A percentile compares a stretch with the other conserved stretches of the same genome.
phyloP scores from a whole-genome alignment of 2,113 vertebrate genomes.

The Isichthys henryi region DNA sequence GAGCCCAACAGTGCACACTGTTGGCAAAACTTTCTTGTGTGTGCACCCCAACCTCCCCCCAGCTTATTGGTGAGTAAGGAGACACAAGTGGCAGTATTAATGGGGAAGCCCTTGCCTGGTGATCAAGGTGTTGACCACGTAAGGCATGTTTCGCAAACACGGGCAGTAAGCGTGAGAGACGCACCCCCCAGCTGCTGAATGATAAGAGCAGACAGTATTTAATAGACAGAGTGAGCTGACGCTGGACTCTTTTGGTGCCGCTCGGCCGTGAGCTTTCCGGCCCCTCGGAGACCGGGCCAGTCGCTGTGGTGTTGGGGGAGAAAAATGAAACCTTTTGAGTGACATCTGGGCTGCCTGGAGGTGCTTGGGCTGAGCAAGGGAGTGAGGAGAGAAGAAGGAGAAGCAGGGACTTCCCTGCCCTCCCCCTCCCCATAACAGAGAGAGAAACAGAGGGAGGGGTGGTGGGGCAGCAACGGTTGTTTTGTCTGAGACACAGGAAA shows the following conservation, averaged over 20 bases:
- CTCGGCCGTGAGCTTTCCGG: neutral
- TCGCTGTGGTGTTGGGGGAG: neutral
- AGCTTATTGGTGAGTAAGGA: neutral
- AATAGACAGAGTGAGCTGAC: neutral
- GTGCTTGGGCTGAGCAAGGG: neutral
- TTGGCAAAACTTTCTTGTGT: neutral
- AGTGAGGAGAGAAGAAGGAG: conserved; percentile 15
- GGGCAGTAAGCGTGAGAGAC: neutral
- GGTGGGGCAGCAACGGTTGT: conserved; percentile 38
- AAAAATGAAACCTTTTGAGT: neutral
- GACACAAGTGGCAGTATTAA: neutral
- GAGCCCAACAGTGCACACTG: neutral
- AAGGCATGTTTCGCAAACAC: neutral
- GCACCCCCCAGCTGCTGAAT: neutral
- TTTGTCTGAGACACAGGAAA: conserved; percentile 59
- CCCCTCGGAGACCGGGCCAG: neutral
- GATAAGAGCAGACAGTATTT: neutral
- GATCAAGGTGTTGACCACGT: neutral
- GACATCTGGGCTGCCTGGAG: neutral
- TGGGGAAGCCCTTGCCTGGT: neutral
- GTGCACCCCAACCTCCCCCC: neutral
- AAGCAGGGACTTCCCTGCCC: conserved; percentile 16
- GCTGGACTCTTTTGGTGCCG: neutral
- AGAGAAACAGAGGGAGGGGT: conserved; percentile 15
- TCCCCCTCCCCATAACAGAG: conserved; percentile 21